Evolutionary conservation across 2,113 vertebrate genomes (phyloP).

Genomic region (Apteryx mantelli): DNA sequence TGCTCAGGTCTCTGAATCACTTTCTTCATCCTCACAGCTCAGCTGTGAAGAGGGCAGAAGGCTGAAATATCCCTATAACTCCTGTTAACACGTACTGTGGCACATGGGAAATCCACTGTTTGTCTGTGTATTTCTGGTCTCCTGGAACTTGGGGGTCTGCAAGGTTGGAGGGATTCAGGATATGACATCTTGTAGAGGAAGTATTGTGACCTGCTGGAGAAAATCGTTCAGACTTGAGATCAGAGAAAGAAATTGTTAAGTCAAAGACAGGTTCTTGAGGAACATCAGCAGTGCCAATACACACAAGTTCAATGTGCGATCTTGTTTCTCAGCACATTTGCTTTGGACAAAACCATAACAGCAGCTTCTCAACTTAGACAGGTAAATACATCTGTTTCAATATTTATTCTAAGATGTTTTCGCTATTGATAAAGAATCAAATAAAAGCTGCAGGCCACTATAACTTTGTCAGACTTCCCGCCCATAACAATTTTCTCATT

Average conservation of each 20-base stretch:
- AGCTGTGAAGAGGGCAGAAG: not conserved
- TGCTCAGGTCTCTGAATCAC: not conserved
- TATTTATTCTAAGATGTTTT: not conserved
- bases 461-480: not conserved
- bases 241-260: not conserved
- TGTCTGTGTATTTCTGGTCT: not conserved
- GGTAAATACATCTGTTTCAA: not conserved
- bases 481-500: not conserved
- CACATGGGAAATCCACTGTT: not conserved
- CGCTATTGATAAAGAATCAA: not conserved
- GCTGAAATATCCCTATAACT: not conserved
- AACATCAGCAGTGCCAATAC: not conserved
- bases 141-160: not conserved
- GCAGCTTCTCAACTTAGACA: not conserved
- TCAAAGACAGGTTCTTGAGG: not conserved
- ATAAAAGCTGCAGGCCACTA: not conserved
- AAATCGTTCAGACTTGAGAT: not conserved
- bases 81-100: not conserved
- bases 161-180: not conserved
- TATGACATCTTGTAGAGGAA: not conserved
- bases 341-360: not conserved
- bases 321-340: not conserved
- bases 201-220: not conserved
- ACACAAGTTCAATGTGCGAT: fast-evolving
- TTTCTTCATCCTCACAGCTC: not conserved